Evolutionary conservation across 2,797 vertebrate genomes (phyloP), one percentile per base, ranked within the genome.

Genomic region (Lepilemur septentrionalis): DNA sequence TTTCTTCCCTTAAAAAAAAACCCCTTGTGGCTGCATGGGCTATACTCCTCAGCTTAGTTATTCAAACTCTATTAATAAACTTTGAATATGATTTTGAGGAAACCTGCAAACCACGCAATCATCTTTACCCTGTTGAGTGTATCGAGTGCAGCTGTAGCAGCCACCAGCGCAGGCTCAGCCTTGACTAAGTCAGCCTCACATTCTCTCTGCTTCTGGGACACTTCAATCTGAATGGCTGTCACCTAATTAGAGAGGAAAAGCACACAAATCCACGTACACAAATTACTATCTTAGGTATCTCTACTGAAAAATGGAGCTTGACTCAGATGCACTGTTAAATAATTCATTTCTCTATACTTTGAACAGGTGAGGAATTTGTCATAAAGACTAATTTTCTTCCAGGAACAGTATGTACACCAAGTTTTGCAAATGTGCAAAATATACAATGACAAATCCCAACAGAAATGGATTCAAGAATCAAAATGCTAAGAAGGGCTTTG

Each of bases 71-170:
- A 38, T 38, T 38, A 41, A 63, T 25, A 70, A 83, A 22, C 23
- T 15, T 30, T 52, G 43, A 67, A 38, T 70, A 35, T 43, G 43
- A 79, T 79, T 70, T 14, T 75, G 20, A 89, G 46, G 41, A 95
- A 20, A 38, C 41, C 48, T 13, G 32, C 2, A 6, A 79, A 55
- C 14, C 28, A 78, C 35, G 22, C 43, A 52, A 6, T 30, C 55
- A 0, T 63, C 43, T 78, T 97, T 98, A 99, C 99, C 98, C 99
- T 99, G 98, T 99, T 99, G 91, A 99, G 98, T 1, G 98, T 99
- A 89, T 99, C 97, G 43, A 99, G 98, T 0, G 99, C 99, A 96
- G 97, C 98, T 5, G 98, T 98, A 17, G 99, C 99, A 4, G 99
- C 99, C 89, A 98, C 98, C 83, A 99, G 98, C 0, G 98, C 99